A percentile compares a stretch with the other conserved stretches of the same genome.
Evolutionary conservation across 2,888 invertebrate genomes (phyloP).

Genomic region (Eupithecia inturbata): DNA sequence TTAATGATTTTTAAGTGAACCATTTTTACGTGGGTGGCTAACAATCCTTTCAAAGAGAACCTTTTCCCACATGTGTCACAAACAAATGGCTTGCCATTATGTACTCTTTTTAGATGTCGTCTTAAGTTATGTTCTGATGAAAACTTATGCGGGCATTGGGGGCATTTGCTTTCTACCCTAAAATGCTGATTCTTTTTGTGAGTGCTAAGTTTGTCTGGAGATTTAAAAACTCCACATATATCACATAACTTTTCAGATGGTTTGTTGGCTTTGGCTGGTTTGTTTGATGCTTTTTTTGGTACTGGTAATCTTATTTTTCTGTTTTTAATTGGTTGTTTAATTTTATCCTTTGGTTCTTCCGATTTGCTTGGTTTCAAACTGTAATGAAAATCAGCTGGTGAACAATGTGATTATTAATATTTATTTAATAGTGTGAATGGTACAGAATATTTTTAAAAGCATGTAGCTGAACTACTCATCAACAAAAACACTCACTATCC

Average conservation of each 20-base stretch:
- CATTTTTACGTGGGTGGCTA: background rate
- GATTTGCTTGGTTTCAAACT: background rate
- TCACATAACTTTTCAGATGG: constrained; percentile 46
- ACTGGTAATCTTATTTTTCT: background rate
- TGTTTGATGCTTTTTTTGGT: background rate
- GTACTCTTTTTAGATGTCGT: constrained; percentile 69
- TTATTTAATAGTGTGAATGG: background rate
- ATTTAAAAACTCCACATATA: constrained; percentile 67
- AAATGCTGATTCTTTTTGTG: constrained; percentile 66
- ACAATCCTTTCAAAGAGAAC: background rate
- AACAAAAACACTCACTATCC: background rate
- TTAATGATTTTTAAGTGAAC: constrained; percentile 45
- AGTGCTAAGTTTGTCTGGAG: constrained; percentile 56
- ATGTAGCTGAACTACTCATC: constrained; percentile 2
- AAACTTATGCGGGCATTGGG: constrained; percentile 63
- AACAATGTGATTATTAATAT: background rate
- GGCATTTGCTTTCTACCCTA: constrained; percentile 50
- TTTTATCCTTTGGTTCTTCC: background rate
- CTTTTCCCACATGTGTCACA: constrained; percentile 66
- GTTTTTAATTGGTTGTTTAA: background rate
- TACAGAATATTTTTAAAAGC: background rate
- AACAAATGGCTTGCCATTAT: constrained; percentile 61
- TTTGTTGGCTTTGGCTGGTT: constrained; percentile 34
- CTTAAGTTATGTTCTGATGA: constrained; percentile 64
- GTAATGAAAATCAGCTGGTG: background rate